Base-by-base conservation (phyloP, 2,888 invertebrate species). In the Stenurella melanura region DNA sequence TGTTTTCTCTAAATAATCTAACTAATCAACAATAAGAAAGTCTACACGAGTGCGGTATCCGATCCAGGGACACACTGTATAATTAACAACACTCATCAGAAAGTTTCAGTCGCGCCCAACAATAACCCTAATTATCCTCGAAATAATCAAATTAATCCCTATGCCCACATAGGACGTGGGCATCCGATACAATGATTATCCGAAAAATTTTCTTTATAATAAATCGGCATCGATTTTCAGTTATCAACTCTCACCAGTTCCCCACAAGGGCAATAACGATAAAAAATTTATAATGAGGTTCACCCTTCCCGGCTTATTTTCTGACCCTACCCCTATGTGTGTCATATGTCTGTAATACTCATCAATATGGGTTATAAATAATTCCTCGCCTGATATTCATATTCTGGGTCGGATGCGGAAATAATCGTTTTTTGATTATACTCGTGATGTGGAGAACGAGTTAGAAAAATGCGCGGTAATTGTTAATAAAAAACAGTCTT, bases 281-380 rank as follows among this genome's bases (percentile, higher is more conserved):
- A 70, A 70, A 70, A 70, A 60, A 42, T 70, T 30, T 70, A 60
- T 70, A 70, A 70, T 70, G 57, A 70, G 60, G 70, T 70, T 70
- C 67, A 34, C 57, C 58, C 70, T 58, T 70, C 34, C 70, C 70
- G 26, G 54, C 19, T 17, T 50, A 69, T 60, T 17, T 10, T n/a
- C 19, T 42, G 60, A 34, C 60, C 70, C 60, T 42, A 60, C 56
- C 70, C 70, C 60, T n/a, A 60, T 42, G 26, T 57, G 60, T 38
- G 70, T 50, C 70, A 42, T 18, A 34, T 70, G 34, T 42, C 12
- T 60, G 60, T 60, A 42, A 21, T 34, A 60, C 60, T 42, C 70
- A 60, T 70, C 70, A 60, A 70, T 70, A 70, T 60, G 70, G 70
- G 60, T 60, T 38, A 60, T 70, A 70, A 70, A 70, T 70, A 60